These are phyloP conservation scores for Chauna torquata DNA, from an alignment of 2,113 vertebrate genomes.

Conservation along the genomic window DNA sequence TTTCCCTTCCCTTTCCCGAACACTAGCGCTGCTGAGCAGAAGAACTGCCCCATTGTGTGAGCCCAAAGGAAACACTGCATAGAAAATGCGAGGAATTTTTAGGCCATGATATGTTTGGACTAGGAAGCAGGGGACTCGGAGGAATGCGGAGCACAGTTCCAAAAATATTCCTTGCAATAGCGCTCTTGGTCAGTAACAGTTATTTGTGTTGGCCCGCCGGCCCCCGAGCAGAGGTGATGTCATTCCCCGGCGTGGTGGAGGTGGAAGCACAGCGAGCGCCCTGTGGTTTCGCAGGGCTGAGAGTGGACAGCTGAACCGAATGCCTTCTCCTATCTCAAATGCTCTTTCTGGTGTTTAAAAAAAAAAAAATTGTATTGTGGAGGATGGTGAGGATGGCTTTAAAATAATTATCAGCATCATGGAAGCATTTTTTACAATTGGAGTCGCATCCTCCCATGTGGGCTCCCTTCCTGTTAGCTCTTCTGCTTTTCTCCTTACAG, in stretches of 20 bases:
- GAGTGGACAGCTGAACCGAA: slow-evolving; percentile 43
- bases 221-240: slow-evolving; percentile 73
- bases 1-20: slow-evolving; percentile 19
- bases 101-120: slow-evolving; percentile 77
- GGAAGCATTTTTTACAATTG: not conserved
- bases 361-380: not conserved
- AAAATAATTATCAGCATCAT: not conserved
- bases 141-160: slow-evolving; percentile 72
- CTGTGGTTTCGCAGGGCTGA: slow-evolving; percentile 60
- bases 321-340: slow-evolving; percentile 50
- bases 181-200: slow-evolving; percentile 70
- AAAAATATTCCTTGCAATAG: slow-evolving; percentile 76
- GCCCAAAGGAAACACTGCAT: slow-evolving; percentile 65
- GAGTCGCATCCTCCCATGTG: not conserved
- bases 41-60: slow-evolving; percentile 71
- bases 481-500: not conserved
- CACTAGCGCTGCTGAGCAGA: slow-evolving; percentile 32
- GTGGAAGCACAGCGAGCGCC: slow-evolving; percentile 69
- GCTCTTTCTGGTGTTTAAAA: not conserved
- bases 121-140: slow-evolving; percentile 72
- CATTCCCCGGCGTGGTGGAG: slow-evolving; percentile 59
- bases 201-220: slow-evolving; percentile 76
- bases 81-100: slow-evolving; percentile 78
- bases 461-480: not conserved
- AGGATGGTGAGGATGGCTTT: not conserved